Conservation (phyloP, 2,888 invertebrate species). For the Drosophila engyochracea region DNA sequence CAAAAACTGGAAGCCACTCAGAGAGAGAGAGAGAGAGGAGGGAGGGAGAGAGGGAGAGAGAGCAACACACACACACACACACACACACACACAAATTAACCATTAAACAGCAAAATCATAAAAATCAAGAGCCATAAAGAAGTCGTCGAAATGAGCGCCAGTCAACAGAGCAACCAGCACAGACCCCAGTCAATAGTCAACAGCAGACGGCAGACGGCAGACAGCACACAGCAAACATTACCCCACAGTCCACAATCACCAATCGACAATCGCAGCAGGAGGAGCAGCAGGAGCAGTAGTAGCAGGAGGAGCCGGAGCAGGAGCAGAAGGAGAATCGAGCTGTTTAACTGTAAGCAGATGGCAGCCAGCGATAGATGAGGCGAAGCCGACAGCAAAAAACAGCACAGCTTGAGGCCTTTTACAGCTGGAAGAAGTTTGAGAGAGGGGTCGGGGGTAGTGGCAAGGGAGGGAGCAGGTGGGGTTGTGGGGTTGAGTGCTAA, state of each 20-base stretch:
- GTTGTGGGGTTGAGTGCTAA: background rate
- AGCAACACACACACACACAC: background rate
- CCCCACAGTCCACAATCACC: constrained; percentile 24
- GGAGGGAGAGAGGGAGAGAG: background rate
- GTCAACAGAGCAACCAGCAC: constrained; percentile 5
- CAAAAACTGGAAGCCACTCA: constrained; percentile 64
- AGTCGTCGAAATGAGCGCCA: constrained; percentile 80
- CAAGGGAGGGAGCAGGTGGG: background rate
- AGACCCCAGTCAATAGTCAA: constrained; percentile 14
- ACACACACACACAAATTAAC: constrained; percentile 69
- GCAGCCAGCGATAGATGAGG: constrained; percentile 68
- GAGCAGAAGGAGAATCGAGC: constrained; percentile 30
- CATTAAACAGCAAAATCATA: constrained; percentile 83
- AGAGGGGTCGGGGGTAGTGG: background rate
- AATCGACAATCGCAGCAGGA: constrained; percentile 23
- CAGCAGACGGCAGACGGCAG: background rate
- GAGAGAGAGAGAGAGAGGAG: background rate
- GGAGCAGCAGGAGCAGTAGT: constrained; percentile 30
- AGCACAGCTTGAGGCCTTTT: constrained; percentile 1
- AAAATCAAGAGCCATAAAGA: constrained; percentile 82
- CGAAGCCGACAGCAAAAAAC: constrained; percentile 27
- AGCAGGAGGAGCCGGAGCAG: constrained; percentile 21
- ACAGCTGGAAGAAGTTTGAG: background rate
- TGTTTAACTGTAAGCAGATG: constrained; percentile 78
- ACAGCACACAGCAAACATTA: constrained; percentile 6